Evolutionary conservation across 2,888 invertebrate genomes (phyloP), one percentile per base, ranked within the genome.

Genomic region (Exephanes ischioxanthus): DNA sequence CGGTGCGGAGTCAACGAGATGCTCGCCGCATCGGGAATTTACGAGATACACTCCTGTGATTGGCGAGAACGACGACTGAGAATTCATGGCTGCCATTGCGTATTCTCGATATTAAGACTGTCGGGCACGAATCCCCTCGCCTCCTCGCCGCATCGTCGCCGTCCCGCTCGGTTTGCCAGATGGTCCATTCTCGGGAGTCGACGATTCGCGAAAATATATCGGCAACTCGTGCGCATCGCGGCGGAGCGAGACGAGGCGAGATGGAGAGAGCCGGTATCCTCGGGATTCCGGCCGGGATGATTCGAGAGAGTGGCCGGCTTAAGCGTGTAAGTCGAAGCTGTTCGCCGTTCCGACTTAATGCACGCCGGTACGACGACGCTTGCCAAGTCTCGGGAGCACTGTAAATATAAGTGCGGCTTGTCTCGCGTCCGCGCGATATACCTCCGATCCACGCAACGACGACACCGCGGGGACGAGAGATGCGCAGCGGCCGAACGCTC

Each of bases 361-460:
- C 58, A 26, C 58, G 58, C 58, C 11, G 26, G 58, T 26, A 14
- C 7, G 77, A 16, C 72, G 58, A 48, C n/a, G 67, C 68, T 79
- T 75, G 83, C 79, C 83, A 79, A 78, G 73, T 83, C 78, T 78
- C 73, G 78, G 76, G 76, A 71, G 58, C 53, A 53, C 51, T 51
- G 75, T 51, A 66, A 76, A 76, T 75, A 75, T 76, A 76, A 76
- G 76, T 66, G 66, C 76, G 37, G 76, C 76, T 70, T 63, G 82
- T 82, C 71, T 53, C 61, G 51, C 41, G 63, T 26, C 22, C 58
- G 58, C 26, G 33, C 63, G 63, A 63, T 75, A 51, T 48, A 14
- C 9, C 58, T 58, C 55, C 11, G 58, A 73, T 73, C 58, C 48
- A n/a, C 45, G 48, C 68, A 22, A 11, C 67, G 68, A 66, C 26